Evolutionary conservation across 1,140 invertebrate genomes (phyloP).

Genomic region (Liolophura sinensis): DNA sequence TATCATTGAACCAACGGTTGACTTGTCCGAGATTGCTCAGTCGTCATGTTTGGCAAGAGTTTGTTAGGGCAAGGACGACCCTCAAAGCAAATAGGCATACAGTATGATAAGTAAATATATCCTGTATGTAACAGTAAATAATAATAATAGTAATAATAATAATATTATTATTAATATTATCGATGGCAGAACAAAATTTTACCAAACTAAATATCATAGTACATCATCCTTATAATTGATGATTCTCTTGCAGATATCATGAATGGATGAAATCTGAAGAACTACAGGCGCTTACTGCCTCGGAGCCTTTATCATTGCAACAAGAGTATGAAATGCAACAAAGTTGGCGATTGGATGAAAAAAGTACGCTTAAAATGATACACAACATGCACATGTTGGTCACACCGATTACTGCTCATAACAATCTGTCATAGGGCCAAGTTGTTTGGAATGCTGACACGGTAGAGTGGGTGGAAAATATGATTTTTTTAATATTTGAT

Average conservation of each 20-base stretch:
- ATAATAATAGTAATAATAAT: too few relatives aligned
- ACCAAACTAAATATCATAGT: too few relatives aligned
- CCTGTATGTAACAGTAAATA: too few relatives aligned
- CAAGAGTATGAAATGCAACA: conserved; percentile 92
- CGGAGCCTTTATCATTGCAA: conserved; percentile 79
- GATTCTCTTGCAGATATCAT: conserved; percentile 70
- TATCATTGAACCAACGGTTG: too few relatives aligned
- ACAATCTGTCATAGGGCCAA: background rate
- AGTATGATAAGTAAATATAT: too few relatives aligned
- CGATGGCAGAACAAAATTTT: too few relatives aligned
- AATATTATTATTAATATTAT: too few relatives aligned
- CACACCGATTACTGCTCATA: conserved; percentile 1
- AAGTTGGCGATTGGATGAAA: conserved; percentile 81
- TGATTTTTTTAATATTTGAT: background rate
- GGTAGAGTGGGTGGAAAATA: background rate
- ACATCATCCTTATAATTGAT: too few relatives aligned
- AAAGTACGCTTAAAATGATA: conserved; percentile 71
- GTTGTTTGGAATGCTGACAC: background rate
- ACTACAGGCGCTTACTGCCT: conserved; percentile 82
- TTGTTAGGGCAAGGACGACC: too few relatives aligned
- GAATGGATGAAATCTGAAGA: conserved; percentile 88
- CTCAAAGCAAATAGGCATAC: too few relatives aligned
- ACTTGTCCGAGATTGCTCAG: too few relatives aligned
- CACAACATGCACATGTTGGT: conserved; percentile 8
- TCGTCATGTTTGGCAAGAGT: too few relatives aligned